A percentile compares a stretch with the other conserved stretches of the same genome.
phyloP scores from a whole-genome alignment of 1,140 invertebrate species.

The Anastatus disparis region DNA sequence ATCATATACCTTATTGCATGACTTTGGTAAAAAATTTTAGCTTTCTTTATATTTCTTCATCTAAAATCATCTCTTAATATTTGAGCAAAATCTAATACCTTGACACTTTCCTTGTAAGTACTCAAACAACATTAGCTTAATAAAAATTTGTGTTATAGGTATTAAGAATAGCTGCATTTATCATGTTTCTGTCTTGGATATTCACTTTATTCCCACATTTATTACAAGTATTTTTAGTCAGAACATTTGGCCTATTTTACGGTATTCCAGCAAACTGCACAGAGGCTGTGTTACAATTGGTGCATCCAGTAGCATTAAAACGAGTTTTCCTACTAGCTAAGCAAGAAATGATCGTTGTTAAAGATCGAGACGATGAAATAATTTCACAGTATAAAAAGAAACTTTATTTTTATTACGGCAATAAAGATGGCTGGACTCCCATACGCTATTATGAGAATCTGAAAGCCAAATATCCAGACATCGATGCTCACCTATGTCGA shows the following conservation, averaged over 20 bases:
- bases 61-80: too few relatives aligned
- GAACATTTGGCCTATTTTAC: slow-evolving; percentile 66
- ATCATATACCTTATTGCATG: too few relatives aligned
- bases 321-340: slow-evolving; percentile 71
- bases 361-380: slow-evolving; percentile 69
- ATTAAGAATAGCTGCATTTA: too few relatives aligned
- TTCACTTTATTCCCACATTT: slow-evolving; percentile 71
- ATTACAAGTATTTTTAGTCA: slow-evolving; percentile 66
- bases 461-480: slow-evolving; percentile 69
- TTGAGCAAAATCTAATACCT: too few relatives aligned
- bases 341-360: slow-evolving; percentile 73
- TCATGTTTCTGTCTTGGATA: slow-evolving; percentile 70
- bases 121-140: neutral
- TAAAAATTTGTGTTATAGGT: too few relatives aligned
- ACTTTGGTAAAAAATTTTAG: too few relatives aligned
- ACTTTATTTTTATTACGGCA: slow-evolving; percentile 81
- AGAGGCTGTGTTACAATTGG: slow-evolving; percentile 65
- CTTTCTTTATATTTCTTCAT: too few relatives aligned
- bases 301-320: slow-evolving; percentile 66
- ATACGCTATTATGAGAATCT: slow-evolving; percentile 73
- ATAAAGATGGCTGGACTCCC: slow-evolving; percentile 81
- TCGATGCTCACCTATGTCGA: slow-evolving; percentile 74
- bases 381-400: slow-evolving; percentile 69
- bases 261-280: slow-evolving; percentile 62
- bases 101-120: neutral